Base-by-base conservation (phyloP, 2,888 invertebrate species). In the Volucella inanis region DNA sequence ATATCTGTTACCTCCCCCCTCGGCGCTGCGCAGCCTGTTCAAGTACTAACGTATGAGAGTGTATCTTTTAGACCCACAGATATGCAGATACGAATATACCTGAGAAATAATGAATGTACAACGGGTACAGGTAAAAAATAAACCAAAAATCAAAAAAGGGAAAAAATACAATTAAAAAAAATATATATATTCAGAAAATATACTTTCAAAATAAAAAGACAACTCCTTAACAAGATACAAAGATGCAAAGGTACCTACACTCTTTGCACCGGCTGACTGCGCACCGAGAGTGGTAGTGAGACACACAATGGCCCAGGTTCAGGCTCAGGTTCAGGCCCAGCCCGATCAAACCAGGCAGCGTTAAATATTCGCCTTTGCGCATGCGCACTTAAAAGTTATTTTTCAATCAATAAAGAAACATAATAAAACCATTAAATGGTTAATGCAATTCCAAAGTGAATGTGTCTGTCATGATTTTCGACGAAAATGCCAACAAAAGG, bases 381-480 rank as follows among this genome's bases (percentile, higher is more conserved):
- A 85, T 71, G 84, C 80, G 84, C 84, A 85, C 84, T 85, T 80
- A 85, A 85, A 86, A 80, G 72, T 86, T 86, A 81, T 86, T 81
- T 86, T 86, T 87, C 87, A 82, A 87, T 86, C 87, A 87, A 84
- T 76, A 74, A 76, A 76, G 74, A 70, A 87, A 88, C 88, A 87
- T 87, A 88, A 88, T 86, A 88, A 87, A 87, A 87, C 87, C 88
- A 88, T 88, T 88, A 88, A 87, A 86, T 86, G 79, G 86, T 87
- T 88, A 88, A 88, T 88, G 88, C 87, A 88, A 87, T 87, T 87
- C 87, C 78, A 84, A 87, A 88, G 88, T 88, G 88, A 88, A 87
- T 87, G 87, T 81, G 87, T 84, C 87, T 88, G 87, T 86, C 88
- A 87, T 76, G 85, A 84, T 77, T 79, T 76, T 76, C 79, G 76